These are phyloP conservation scores for Calliopum simillimum DNA, from an alignment of 2,888 invertebrate species.

Conservation along the genomic window DNA sequence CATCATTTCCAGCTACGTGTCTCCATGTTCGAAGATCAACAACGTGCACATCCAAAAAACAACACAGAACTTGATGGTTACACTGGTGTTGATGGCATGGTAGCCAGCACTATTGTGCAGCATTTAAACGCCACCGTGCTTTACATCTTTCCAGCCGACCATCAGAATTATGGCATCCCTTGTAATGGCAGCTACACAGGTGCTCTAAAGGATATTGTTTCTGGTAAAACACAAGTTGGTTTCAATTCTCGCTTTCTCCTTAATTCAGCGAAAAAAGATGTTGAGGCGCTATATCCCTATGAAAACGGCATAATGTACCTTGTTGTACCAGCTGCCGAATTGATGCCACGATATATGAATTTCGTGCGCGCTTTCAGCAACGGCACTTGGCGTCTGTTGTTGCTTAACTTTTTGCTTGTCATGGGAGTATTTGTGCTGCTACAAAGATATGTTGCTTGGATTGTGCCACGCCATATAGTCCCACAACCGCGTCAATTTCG, in stretches of 20 bases:
- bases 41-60: slow-evolving; percentile 51
- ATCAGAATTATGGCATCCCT: slow-evolving; percentile 54
- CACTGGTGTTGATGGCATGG: slow-evolving; percentile 50
- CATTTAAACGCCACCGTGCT: slow-evolving; percentile 56
- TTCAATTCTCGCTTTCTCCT: slow-evolving; percentile 58
- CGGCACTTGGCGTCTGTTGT: slow-evolving; percentile 53
- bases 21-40: slow-evolving; percentile 56
- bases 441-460: slow-evolving; percentile 36
- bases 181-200: slow-evolving; percentile 55
- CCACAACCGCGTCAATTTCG: slow-evolving; percentile 13
- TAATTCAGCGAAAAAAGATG: slow-evolving; percentile 44
- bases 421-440: slow-evolving; percentile 39
- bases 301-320: slow-evolving; percentile 51
- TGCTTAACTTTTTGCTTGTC: slow-evolving; percentile 49
- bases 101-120: slow-evolving; percentile 49
- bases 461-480: slow-evolving; percentile 33
- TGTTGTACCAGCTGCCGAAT: slow-evolving; percentile 58
- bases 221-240: slow-evolving; percentile 52
- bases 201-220: slow-evolving; percentile 50
- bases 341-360: slow-evolving; percentile 56
- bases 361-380: slow-evolving; percentile 55
- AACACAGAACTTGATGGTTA: slow-evolving; percentile 46
- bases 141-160: slow-evolving; percentile 54
- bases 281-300: slow-evolving; percentile 57
- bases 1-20: slow-evolving; percentile 51